Conservation (phyloP, 2,797 vertebrate species). For the Gallinago nigripennis region DNA sequence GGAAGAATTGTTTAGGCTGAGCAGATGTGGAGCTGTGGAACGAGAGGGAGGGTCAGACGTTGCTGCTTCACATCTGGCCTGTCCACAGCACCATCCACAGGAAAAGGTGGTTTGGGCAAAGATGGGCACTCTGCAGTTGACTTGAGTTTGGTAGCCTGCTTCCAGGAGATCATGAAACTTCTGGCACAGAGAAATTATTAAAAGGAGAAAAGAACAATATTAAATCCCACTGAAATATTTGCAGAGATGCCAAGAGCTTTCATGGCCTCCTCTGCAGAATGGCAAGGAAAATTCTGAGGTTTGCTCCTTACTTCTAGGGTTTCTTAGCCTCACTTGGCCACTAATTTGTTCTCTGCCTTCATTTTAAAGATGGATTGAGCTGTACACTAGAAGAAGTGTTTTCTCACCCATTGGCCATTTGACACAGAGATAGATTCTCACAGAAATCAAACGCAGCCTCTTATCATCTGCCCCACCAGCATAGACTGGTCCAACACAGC, state of each 20-base stretch:
- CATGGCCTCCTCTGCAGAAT: neutral
- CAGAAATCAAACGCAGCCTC: slow-evolving; percentile 15
- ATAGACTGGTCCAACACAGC: neutral
- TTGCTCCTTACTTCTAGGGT: neutral
- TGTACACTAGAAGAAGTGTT: neutral
- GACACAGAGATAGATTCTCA: neutral
- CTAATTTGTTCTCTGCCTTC: neutral
- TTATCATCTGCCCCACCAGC: neutral
- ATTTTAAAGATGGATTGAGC: neutral
- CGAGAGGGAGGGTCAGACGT: neutral
- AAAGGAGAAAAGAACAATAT: neutral
- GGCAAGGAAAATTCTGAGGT: neutral
- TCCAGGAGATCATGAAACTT: neutral
- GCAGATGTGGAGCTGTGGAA: neutral
- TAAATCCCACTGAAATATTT: neutral
- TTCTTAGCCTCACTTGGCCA: neutral
- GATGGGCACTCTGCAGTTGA: neutral
- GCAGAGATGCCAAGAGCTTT: neutral
- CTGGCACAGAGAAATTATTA: neutral
- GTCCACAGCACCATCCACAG: neutral
- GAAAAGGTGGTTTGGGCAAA: neutral
- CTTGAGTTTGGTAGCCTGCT: neutral
- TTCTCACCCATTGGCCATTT: neutral
- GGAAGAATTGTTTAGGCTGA: neutral
- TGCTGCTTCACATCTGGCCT: neutral